Percentiles rank a stretch among this genome's conserved stretches.
Conservation (phyloP, 2,797 vertebrate genomes). For the Nyctibius grandis region DNA sequence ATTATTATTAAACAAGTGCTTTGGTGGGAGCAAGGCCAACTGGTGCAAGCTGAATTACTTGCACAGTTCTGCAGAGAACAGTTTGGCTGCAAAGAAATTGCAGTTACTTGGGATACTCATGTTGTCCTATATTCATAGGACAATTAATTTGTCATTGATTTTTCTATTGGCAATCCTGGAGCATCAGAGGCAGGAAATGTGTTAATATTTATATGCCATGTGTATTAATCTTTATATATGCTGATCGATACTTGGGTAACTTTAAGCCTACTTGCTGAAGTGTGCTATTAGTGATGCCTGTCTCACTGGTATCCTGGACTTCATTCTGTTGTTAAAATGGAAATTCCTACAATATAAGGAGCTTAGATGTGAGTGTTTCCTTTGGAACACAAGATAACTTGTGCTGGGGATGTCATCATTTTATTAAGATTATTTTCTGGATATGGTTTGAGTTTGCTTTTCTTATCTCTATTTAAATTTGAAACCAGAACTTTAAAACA, state of each 20-base stretch:
- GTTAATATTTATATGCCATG: neutral
- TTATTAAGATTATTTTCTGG: neutral
- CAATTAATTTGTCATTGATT: neutral
- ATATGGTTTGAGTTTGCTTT: neutral
- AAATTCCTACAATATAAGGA: neutral
- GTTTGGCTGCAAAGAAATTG: neutral
- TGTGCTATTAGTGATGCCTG: neutral
- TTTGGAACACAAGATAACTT: neutral
- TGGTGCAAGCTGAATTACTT: rapidly evolving
- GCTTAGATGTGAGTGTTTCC: neutral
- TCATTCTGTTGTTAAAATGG: neutral
- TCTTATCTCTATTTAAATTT: neutral
- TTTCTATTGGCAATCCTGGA: neutral
- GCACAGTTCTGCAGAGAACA: neutral
- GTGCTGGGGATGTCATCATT: neutral
- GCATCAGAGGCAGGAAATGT: neutral
- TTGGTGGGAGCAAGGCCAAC: neutral
- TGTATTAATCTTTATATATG: neutral
- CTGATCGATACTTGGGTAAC: neutral
- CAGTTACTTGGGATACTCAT: neutral
- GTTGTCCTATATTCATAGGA: neutral
- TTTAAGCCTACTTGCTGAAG: neutral
- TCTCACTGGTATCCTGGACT: neutral
- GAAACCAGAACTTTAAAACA: neutral
- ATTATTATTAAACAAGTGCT: neutral